Evolutionary conservation across 2,888 invertebrate genomes (phyloP).

Genomic region (Dasysyrphus tricinctus): DNA sequence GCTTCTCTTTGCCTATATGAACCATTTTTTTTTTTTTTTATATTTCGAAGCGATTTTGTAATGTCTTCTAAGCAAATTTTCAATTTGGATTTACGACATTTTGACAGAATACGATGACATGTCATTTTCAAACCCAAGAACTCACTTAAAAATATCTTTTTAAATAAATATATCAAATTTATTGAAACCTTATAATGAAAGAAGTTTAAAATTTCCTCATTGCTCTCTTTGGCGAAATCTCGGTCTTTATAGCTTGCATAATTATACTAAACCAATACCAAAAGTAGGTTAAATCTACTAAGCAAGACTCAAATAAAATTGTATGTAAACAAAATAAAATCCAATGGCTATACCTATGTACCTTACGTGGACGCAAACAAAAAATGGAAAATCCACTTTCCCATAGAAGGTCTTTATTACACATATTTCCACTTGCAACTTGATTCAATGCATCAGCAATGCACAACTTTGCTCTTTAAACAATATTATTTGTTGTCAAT

Average conservation of each 20-base stretch:
- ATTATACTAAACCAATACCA: slow-evolving; percentile 4
- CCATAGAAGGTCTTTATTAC: slow-evolving; percentile 54
- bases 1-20: too few relatives aligned
- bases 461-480: slow-evolving; percentile 37
- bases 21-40: too few relatives aligned
- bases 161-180: too few relatives aligned
- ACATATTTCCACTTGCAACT: slow-evolving; percentile 28
- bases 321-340: slow-evolving; percentile 12
- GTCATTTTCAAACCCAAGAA: too few relatives aligned
- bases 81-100: too few relatives aligned
- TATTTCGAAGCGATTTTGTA: too few relatives aligned
- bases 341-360: background rate
- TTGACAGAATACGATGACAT: too few relatives aligned
- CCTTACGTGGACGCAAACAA: slow-evolving; percentile 22
- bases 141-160: too few relatives aligned
- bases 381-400: slow-evolving; percentile 33
- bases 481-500: slow-evolving; percentile 36
- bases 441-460: background rate
- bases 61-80: too few relatives aligned
- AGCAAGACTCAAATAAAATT: background rate
- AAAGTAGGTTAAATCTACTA: slow-evolving; percentile 48
- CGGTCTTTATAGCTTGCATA: background rate
- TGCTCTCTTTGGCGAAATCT: background rate
- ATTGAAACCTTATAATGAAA: background rate
- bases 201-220: background rate